Evolutionary conservation across 2,888 invertebrate genomes (phyloP).

Genomic region (Drosophila yooni): DNA sequence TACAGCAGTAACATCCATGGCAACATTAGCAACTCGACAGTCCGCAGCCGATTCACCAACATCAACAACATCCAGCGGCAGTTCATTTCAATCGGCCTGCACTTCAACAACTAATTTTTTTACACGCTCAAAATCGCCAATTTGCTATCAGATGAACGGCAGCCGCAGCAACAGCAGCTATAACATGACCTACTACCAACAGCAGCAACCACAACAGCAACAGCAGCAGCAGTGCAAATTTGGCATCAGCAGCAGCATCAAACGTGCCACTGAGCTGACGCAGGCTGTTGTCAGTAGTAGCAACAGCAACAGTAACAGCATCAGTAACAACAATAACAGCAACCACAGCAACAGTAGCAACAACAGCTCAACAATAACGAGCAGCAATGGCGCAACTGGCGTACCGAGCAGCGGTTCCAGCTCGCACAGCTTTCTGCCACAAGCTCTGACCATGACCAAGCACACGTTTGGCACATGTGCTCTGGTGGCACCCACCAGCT

Average conservation of each 20-base stretch:
- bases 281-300: slow-evolving; percentile 14
- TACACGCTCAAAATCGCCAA: slow-evolving; percentile 46
- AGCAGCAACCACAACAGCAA: slow-evolving; percentile 26
- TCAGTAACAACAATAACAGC: slow-evolving; percentile 36
- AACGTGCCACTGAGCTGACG: slow-evolving; percentile 6
- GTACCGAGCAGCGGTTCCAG: slow-evolving; percentile 45
- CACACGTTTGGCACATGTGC: slow-evolving; percentile 84
- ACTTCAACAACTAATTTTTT: slow-evolving; percentile 67
- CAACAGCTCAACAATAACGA: slow-evolving; percentile 43
- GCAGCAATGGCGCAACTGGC: slow-evolving; percentile 50
- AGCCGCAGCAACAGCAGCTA: slow-evolving; percentile 29
- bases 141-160: slow-evolving; percentile 52
- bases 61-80: slow-evolving; percentile 47
- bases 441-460: slow-evolving; percentile 73
- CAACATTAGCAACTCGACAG: slow-evolving; percentile 10
- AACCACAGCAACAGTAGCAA: slow-evolving; percentile 13
- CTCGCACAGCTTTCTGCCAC: slow-evolving; percentile 58
- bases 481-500: slow-evolving; percentile 79
- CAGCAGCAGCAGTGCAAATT: slow-evolving; percentile 27
- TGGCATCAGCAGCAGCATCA: slow-evolving; percentile 29
- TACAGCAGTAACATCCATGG: slow-evolving; percentile 23
- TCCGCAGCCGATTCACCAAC: slow-evolving; percentile 54
- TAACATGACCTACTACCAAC: slow-evolving; percentile 51
- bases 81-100: slow-evolving; percentile 76
- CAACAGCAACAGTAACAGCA: slow-evolving; percentile 39